These are phyloP conservation scores for Dicyrtomina minuta DNA, from an alignment of 2,888 invertebrate species.

Conservation along the genomic window DNA sequence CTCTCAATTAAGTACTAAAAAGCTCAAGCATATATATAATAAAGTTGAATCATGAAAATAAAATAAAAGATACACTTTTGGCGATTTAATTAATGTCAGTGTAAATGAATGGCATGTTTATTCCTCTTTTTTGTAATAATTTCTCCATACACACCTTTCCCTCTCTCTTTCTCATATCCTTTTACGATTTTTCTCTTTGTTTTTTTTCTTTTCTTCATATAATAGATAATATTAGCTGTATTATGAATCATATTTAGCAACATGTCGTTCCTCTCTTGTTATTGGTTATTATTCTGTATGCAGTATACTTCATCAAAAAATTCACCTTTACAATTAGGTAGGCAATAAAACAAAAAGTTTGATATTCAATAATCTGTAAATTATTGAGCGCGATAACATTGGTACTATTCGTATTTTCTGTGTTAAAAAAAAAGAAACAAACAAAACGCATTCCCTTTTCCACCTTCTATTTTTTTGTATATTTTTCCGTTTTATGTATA, in stretches of 20 bases:
- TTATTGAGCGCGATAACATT: conserved; percentile 12
- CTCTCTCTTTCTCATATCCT: background rate
- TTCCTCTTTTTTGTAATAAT: background rate
- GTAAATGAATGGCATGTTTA: conserved; percentile 23
- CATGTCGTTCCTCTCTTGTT: no score
- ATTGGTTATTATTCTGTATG: no score
- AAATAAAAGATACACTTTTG: background rate
- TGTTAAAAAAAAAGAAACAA: conserved; percentile 15
- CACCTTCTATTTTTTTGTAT: conserved; percentile 9
- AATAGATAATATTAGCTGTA: background rate
- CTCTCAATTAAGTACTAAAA: no score
- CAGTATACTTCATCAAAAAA: conserved; percentile 1
- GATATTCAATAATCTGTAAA: conserved; percentile 9
- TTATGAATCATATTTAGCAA: background rate
- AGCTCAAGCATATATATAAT: no score
- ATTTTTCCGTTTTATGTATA: background rate
- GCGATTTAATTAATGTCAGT: background rate
- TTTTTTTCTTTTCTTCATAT: conserved; percentile 1
- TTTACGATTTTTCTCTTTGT: background rate
- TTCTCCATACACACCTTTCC: background rate
- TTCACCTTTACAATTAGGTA: conserved; percentile 1
- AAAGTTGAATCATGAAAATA: no score
- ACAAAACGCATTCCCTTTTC: conserved; percentile 25
- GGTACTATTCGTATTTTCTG: background rate
- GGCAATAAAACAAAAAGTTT: conserved; percentile 5